Evolutionary conservation across 2,797 vertebrate genomes (phyloP), one percentile per base, ranked within the genome.

Genomic region (Acipenser ruthenus): DNA sequence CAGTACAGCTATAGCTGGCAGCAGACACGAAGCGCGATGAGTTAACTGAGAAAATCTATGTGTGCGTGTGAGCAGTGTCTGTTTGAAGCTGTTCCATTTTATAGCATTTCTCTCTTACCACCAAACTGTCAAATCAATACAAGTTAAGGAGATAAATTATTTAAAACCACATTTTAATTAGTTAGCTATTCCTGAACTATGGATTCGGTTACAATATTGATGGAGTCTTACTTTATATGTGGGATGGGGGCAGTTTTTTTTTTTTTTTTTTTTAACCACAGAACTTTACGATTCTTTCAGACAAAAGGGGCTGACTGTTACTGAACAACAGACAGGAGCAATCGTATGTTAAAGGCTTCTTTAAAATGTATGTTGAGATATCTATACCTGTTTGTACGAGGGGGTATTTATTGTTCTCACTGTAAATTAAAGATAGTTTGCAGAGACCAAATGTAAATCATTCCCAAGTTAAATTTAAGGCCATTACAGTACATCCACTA

Each of bases 81-180:
- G 83, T 89, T 89, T 87, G 85, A 92, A 87, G 80, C 87, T 90
- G 92, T 93, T 98, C 94, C 94, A 95, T 96, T 96, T 95, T 95
- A 93, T 93, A 93, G 93, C 91, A 92, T 87, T 87, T 88, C 89
- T 78, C 75, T 92, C 88, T 80, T 91, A 89, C 91, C 88, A 90
- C 92, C 87, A 90, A 94, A 96, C 93, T 95, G 91, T 91, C 90
- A 86, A 93, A 98, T 99, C 96, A 93, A 99, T 99, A 92, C 90
- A 92, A 94, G 94, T 96, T 96, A 97, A 94, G 89, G 94, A 95
- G 93, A 95, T 98, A 94, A 98, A 99, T 98, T 94, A 99, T 98
- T 98, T 96, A 98, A 94, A 90, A 88, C 91, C 82, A 89, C 86
- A 92, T 95, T 91, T 94, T 98, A 98, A 99, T 99, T 98, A 98